These are phyloP conservation scores for Semotilus atromaculatus DNA, from an alignment of 2,797 vertebrate species.

Conservation along the genomic window DNA sequence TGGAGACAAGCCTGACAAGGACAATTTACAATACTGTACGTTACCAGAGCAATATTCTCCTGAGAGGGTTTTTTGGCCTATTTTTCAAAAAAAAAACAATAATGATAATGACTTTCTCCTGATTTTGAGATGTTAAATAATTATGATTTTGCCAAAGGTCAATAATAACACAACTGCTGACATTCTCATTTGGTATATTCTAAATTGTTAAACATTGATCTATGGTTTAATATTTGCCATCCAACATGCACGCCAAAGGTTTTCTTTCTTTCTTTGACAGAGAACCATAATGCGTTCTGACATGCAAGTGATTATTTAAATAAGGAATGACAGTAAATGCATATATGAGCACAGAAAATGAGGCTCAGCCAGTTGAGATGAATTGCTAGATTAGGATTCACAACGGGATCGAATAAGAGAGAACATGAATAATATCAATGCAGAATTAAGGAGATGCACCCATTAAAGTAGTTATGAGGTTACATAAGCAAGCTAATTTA, in stretches of 20 bases:
- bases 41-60: slow-evolving; percentile 23
- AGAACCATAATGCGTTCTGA: slow-evolving; percentile 73
- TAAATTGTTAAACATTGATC: slow-evolving; percentile 82
- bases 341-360: slow-evolving; percentile 63
- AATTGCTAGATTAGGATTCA: slow-evolving; percentile 64
- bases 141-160: slow-evolving; percentile 77
- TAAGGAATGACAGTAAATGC: slow-evolving; percentile 74
- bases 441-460: slow-evolving; percentile 56
- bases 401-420: slow-evolving; percentile 37
- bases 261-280: slow-evolving; percentile 69
- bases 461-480: slow-evolving; percentile 61
- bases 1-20: neutral
- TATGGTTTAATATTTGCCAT: slow-evolving; percentile 83
- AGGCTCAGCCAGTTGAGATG: slow-evolving; percentile 59
- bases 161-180: slow-evolving; percentile 75
- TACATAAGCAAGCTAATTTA: slow-evolving; percentile 64
- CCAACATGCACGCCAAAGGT: slow-evolving; percentile 75
- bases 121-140: slow-evolving; percentile 77
- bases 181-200: slow-evolving; percentile 78
- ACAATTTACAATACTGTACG: slow-evolving; percentile 16
- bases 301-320: slow-evolving; percentile 79
- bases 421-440: slow-evolving; percentile 61
- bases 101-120: slow-evolving; percentile 69
- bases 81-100: slow-evolving; percentile 75
- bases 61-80: slow-evolving; percentile 67